Base-by-base conservation (phyloP, 2,797 vertebrate genomes). In the Salarias fasciatus region DNA sequence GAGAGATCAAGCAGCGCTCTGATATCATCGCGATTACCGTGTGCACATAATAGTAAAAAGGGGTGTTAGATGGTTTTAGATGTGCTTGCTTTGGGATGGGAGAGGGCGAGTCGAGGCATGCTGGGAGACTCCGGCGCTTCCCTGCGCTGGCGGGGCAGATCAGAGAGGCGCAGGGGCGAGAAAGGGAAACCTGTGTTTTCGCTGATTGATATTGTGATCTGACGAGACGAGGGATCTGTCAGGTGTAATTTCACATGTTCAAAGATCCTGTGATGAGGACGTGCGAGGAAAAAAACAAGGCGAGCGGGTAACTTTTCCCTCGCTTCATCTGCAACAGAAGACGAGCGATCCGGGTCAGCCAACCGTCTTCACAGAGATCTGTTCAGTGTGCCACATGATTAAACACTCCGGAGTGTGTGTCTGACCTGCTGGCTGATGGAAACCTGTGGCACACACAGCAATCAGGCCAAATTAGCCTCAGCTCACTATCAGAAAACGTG, bases 121-220 rank as follows among this genome's bases (percentile, higher is more conserved):
- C 79, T 46, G 79, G 67, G 79, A 81, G 67, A 63, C 69, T 69
- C 10, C 45, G 8, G 56, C 14, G 6, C 59, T 59, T 63, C 51
- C 51, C 68, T 71, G 53, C 45, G 54, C 70, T 43, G 28, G 33
- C 52, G 38, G 40, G 46, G 51, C 2, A 86, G 78, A 89, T 89
- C 83, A 87, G 63, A 87, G 38, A 46, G 31, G 11, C 6, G 37
- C 14, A 18, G 59, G 18, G 18, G 18, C 24, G 33, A 61, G 73
- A 82, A 87, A 83, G 84, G 77, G 86, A 87, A 86, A 83, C 70
- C 63, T 57, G 79, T 80, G 79, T 81, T 88, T 89, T 84, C 79
- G 72, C 77, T 73, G 62, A 83, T 77, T 85, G 79, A 87, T 83
- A 81, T 79, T 69, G 56, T 77, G 83, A 88, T 88, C 86, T 86